Conservation (phyloP, 2,113 vertebrate genomes). For the Caretta caretta region DNA sequence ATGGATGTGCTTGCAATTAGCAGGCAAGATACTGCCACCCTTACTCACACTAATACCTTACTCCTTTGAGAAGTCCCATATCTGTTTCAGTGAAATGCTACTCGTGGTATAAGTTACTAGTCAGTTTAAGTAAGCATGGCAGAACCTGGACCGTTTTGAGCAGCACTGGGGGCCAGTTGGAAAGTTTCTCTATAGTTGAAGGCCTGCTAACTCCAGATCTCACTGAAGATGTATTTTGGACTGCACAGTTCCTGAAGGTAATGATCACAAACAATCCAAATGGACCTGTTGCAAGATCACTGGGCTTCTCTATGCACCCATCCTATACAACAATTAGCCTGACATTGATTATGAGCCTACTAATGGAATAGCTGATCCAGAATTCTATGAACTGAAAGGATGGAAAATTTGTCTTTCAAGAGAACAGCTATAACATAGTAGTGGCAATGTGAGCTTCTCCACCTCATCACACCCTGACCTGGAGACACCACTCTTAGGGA, state of each 20-base stretch:
- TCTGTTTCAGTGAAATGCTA: background rate
- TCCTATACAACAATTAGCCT: background rate
- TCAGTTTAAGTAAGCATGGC: background rate
- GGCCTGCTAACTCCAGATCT: background rate
- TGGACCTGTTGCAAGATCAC: background rate
- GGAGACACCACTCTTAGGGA: background rate
- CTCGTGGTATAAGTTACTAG: background rate
- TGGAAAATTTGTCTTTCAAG: background rate
- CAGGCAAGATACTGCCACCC: background rate
- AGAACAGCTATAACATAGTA: background rate
- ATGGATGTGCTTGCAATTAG: background rate
- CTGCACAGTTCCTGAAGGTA: background rate
- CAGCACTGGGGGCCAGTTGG: background rate
- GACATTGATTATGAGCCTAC: background rate
- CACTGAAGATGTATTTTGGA: background rate
- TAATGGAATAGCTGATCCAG: too few relatives aligned
- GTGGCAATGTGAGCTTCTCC: background rate
- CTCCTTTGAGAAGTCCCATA: background rate
- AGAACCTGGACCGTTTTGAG: background rate
- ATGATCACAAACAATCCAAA: background rate
- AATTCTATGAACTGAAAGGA: background rate
- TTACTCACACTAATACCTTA: background rate
- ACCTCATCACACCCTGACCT: background rate
- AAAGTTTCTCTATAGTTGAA: accelerated
- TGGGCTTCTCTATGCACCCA: background rate